Evolutionary conservation across 2,113 vertebrate species (phyloP).

Genomic region (Addax nasomaculatus): DNA sequence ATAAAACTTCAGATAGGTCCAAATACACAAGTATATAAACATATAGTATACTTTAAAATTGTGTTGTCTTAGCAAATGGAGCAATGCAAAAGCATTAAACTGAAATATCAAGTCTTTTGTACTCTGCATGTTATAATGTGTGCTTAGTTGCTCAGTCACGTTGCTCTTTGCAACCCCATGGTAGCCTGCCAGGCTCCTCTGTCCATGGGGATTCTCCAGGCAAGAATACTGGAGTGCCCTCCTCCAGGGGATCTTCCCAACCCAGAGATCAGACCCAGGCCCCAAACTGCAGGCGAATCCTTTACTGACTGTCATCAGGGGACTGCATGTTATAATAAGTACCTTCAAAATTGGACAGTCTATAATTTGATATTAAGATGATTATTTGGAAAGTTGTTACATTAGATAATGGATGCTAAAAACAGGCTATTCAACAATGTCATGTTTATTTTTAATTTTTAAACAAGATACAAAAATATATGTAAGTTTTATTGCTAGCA

Average conservation of each 20-base stretch:
- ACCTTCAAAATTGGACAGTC: background rate
- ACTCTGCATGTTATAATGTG: background rate
- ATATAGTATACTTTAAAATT: background rate
- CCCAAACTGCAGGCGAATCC: fast-evolving
- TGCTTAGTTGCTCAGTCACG: background rate
- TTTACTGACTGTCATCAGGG: background rate
- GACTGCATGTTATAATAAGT: background rate
- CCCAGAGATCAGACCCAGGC: background rate
- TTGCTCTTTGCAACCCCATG: background rate
- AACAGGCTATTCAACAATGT: background rate
- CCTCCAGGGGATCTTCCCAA: background rate
- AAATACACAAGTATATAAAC: background rate
- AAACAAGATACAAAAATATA: background rate
- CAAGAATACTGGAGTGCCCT: background rate
- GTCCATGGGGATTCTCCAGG: background rate
- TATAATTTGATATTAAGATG: background rate
- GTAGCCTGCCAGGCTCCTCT: background rate
- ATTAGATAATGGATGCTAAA: background rate
- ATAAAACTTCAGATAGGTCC: background rate
- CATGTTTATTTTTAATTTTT: background rate
- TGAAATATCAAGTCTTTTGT: background rate
- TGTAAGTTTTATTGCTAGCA: background rate
- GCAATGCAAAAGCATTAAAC: background rate
- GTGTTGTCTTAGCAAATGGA: background rate
- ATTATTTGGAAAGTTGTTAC: background rate